These are phyloP conservation scores for Barbus barbus DNA, from an alignment of 2,113 vertebrate genomes.

Conservation along the genomic window DNA sequence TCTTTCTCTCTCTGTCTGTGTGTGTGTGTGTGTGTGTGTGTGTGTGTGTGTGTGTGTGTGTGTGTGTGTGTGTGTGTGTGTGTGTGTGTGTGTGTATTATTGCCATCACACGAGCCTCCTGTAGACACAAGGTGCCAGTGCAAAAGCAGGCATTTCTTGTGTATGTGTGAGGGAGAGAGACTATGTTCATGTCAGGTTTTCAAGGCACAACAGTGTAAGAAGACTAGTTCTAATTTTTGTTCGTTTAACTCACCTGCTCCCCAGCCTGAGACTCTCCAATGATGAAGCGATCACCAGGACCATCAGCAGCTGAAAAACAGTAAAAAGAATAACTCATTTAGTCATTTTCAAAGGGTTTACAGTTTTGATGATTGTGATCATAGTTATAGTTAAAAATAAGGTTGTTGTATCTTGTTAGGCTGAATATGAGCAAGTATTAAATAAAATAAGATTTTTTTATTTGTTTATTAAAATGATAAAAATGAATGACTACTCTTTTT, in stretches of 20 bases:
- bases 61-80: too few relatives aligned
- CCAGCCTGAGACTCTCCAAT: slow-evolving; percentile 98
- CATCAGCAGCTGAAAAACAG: slow-evolving; percentile 88
- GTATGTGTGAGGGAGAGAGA: not conserved
- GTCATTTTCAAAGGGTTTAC: not conserved
- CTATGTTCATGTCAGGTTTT: not conserved
- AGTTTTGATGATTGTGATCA: not conserved
- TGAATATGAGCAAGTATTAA: too few relatives aligned
- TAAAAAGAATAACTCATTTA: too few relatives aligned
- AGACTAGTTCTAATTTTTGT: not conserved
- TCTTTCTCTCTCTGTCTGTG: not conserved
- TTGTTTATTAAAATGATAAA: too few relatives aligned
- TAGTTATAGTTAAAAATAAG: not conserved
- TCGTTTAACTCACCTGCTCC: slow-evolving; percentile 84
- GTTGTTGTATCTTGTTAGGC: too few relatives aligned
- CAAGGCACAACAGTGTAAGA: not conserved
- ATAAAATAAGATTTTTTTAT: too few relatives aligned
- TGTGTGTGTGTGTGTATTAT: too few relatives aligned
- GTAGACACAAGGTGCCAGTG: slow-evolving; percentile 20
- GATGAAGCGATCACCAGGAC: slow-evolving; percentile 97
- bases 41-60: too few relatives aligned
- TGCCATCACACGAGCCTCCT: slow-evolving; percentile 19
- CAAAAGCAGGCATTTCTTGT: not conserved
- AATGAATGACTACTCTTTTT: too few relatives aligned
- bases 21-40: too few relatives aligned